A percentile compares a stretch with the other conserved stretches of the same genome.
These are phyloP conservation scores for Rhyacophila brunnea DNA, from an alignment of 1,140 invertebrate genomes.

Conservation along the genomic window DNA sequence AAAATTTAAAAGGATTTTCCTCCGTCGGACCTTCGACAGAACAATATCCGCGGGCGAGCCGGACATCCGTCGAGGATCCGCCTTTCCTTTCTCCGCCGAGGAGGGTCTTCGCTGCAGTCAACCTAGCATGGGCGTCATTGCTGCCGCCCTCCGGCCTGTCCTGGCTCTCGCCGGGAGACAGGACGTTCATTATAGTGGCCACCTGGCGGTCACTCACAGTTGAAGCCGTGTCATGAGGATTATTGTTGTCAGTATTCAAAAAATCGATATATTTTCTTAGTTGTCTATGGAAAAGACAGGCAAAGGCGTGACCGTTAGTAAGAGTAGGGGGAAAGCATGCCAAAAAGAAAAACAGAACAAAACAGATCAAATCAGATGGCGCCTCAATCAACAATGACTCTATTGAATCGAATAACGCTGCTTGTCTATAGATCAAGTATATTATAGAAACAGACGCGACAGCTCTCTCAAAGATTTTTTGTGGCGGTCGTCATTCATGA, in stretches of 20 bases:
- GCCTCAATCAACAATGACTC: no score
- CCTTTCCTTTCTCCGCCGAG: not conserved
- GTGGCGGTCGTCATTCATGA: no score
- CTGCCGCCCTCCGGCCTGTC: no score
- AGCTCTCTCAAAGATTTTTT: no score
- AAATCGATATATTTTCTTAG: slow-evolving; percentile 55
- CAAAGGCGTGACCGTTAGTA: no score
- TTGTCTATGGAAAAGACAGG: no score
- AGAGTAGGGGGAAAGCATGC: slow-evolving; percentile 40
- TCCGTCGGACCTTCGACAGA: slow-evolving; percentile 39
- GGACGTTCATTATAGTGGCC: slow-evolving; percentile 17
- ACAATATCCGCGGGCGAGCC: slow-evolving; percentile 38
- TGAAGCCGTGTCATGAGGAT: slow-evolving; percentile 2
- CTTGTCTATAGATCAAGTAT: no score
- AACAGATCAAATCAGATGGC: no score
- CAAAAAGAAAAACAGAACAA: slow-evolving; percentile 48
- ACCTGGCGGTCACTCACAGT: slow-evolving; percentile 15
- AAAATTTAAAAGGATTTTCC: slow-evolving; percentile 37
- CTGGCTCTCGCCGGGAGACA: slow-evolving; percentile 4
- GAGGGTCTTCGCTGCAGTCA: no score
- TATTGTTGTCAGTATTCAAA: slow-evolving; percentile 46
- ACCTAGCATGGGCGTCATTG: no score
- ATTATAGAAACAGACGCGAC: no score
- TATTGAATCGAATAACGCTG: no score
- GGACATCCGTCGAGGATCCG: slow-evolving; percentile 4